phyloP scores from a whole-genome alignment of 2,113 vertebrate genomes.

The Pollimyrus isidori region DNA sequence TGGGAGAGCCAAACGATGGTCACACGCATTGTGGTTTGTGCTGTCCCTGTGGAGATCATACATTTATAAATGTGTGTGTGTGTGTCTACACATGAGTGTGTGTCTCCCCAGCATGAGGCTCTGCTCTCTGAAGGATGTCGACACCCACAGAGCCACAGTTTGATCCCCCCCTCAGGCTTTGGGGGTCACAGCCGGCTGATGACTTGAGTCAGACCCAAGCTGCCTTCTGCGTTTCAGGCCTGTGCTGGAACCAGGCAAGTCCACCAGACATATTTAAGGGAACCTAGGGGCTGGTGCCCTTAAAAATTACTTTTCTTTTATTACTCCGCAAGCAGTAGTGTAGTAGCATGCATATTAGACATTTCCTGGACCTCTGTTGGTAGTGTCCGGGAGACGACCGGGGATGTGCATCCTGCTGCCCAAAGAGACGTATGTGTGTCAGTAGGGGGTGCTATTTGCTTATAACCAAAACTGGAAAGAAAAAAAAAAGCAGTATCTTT shows the following conservation, averaged over 20 bases:
- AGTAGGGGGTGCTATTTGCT: constrained; percentile 4
- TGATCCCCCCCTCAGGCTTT: background rate
- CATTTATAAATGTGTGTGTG: background rate
- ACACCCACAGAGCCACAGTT: background rate
- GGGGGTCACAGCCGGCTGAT: background rate
- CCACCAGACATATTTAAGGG: background rate
- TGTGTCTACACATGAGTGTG: background rate
- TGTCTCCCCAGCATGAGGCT: background rate
- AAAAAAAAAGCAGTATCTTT: background rate
- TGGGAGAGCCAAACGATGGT: background rate
- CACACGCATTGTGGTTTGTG: background rate
- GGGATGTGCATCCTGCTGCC: background rate
- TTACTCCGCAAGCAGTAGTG: background rate
- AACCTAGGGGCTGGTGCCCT: background rate
- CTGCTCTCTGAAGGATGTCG: background rate
- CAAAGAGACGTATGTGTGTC: background rate
- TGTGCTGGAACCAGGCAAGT: background rate
- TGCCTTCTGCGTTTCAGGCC: background rate
- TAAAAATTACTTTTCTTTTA: background rate
- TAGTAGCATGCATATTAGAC: background rate
- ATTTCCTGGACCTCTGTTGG: background rate
- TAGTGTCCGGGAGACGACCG: background rate
- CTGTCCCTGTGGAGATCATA: background rate
- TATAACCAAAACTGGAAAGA: background rate
- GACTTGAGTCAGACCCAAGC: background rate